A percentile compares a stretch with the other conserved stretches of the same genome.
These are phyloP conservation scores for Luidia sarsii DNA, from an alignment of 53 echinoderm and acorn worm genomes.

Conservation along the genomic window DNA sequence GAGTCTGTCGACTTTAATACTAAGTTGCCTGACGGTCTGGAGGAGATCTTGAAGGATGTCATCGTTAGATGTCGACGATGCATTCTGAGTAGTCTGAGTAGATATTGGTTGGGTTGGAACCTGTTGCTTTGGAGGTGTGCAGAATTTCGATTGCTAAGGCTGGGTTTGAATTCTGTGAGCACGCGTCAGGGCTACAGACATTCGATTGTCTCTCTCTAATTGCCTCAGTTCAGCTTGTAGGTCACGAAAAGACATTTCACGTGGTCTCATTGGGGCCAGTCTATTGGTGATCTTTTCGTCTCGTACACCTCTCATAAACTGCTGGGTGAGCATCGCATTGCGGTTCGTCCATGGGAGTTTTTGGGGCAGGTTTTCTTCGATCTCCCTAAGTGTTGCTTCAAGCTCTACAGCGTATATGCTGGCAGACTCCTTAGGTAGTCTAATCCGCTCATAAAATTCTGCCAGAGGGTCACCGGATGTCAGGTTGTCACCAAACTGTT, in stretches of 20 bases:
- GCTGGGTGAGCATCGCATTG: slow-evolving; percentile 7
- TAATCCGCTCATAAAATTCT: slow-evolving; percentile 3
- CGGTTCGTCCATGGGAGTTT: background rate
- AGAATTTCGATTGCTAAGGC: too few relatives aligned
- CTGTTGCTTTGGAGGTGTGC: background rate
- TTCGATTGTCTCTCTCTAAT: too few relatives aligned
- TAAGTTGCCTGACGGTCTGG: background rate
- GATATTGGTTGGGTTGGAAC: too few relatives aligned
- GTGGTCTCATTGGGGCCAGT: slow-evolving; percentile 41
- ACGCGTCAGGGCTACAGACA: background rate
- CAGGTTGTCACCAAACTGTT: background rate
- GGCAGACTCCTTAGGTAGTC: slow-evolving; percentile 11
- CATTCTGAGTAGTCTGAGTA: too few relatives aligned
- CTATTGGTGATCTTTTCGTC: slow-evolving; percentile 9
- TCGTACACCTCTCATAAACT: slow-evolving; percentile 5
- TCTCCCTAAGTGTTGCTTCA: slow-evolving; percentile 2
- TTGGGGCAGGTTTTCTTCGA: background rate
- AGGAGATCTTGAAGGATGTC: background rate
- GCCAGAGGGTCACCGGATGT: slow-evolving; percentile 9
- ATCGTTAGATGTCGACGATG: too few relatives aligned
- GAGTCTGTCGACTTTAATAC: background rate
- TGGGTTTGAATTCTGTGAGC: background rate
- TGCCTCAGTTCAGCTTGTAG: slow-evolving; percentile 14
- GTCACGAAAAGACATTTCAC: background rate
- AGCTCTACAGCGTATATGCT: too few relatives aligned